Conservation (phyloP, 2,797 vertebrate genomes). For the Rhabdomys pumilio region DNA sequence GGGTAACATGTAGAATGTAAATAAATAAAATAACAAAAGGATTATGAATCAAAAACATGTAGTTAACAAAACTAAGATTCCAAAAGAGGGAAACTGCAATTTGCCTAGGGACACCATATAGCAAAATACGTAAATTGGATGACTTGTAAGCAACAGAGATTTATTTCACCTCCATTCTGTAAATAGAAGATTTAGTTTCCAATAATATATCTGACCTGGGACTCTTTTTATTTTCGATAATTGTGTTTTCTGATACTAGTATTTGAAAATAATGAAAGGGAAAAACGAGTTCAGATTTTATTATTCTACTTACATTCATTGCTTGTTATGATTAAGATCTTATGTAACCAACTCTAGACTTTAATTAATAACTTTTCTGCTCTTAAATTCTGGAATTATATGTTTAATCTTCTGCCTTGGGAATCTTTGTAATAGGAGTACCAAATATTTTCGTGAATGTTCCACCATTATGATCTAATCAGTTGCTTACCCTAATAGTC, state of each 20-base stretch:
- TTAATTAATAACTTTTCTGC: neutral
- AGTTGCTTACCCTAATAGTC: neutral
- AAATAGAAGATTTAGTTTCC: neutral
- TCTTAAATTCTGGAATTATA: neutral
- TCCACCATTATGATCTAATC: neutral
- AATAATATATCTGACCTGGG: neutral
- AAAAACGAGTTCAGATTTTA: neutral
- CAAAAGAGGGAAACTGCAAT: neutral
- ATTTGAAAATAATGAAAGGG: neutral
- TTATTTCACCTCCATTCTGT: neutral
- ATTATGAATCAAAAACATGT: too few relatives aligned
- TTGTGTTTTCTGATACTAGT: neutral
- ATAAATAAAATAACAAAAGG: too few relatives aligned
- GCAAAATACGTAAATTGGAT: neutral
- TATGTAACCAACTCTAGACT: neutral
- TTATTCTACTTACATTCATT: neutral
- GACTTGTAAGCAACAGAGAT: neutral
- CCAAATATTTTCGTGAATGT: neutral
- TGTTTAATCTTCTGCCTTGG: neutral
- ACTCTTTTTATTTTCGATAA: neutral
- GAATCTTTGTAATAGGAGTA: neutral
- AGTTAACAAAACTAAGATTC: neutral
- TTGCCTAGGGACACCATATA: neutral
- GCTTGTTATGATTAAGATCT: neutral
- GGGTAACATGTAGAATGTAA: too few relatives aligned